Evolutionary conservation across 2,888 invertebrate genomes (phyloP).

Genomic region (Drosophila emarginata): DNA sequence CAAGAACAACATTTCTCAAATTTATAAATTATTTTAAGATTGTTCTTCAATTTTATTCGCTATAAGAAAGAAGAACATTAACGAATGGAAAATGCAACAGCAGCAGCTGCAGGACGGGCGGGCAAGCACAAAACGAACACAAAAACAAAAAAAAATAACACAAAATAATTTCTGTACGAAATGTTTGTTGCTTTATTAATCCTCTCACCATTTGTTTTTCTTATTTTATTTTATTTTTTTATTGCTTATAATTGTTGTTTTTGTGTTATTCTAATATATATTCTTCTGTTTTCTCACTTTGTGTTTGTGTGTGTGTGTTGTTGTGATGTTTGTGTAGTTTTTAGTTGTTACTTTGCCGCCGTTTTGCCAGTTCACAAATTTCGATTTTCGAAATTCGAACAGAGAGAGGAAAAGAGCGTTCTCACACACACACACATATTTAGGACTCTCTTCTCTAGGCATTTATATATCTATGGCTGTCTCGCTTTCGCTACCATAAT

Average conservation of each 20-base stretch:
- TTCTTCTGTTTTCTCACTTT: slow-evolving; percentile 25
- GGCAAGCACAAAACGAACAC: not conserved
- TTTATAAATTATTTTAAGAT: not conserved
- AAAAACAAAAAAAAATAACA: not conserved
- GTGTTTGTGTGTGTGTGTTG: slow-evolving; percentile 37
- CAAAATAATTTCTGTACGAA: not conserved
- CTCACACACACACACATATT: slow-evolving; percentile 10
- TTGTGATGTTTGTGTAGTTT: slow-evolving; percentile 16
- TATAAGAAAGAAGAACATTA: not conserved
- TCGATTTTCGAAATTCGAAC: slow-evolving; percentile 71
- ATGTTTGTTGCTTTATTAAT: not conserved
- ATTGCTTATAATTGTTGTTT: not conserved
- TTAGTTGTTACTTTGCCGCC: slow-evolving; percentile 72
- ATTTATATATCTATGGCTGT: slow-evolving; percentile 32
- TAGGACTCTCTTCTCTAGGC: slow-evolving; percentile 15
- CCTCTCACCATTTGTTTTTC: not conserved
- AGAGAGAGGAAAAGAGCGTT: slow-evolving; percentile 17
- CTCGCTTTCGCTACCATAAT: slow-evolving; percentile 47
- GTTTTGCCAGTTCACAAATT: slow-evolving; percentile 66
- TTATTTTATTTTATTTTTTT: too few relatives aligned
- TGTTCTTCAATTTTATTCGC: not conserved
- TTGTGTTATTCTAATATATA: not conserved
- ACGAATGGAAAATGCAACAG: not conserved
- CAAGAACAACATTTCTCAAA: not conserved
- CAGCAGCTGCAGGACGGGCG: not conserved